A percentile compares a stretch with the other conserved stretches of the same genome.
phyloP scores from a whole-genome alignment of 2,888 invertebrate species.

The Eumerus sabulonum region DNA sequence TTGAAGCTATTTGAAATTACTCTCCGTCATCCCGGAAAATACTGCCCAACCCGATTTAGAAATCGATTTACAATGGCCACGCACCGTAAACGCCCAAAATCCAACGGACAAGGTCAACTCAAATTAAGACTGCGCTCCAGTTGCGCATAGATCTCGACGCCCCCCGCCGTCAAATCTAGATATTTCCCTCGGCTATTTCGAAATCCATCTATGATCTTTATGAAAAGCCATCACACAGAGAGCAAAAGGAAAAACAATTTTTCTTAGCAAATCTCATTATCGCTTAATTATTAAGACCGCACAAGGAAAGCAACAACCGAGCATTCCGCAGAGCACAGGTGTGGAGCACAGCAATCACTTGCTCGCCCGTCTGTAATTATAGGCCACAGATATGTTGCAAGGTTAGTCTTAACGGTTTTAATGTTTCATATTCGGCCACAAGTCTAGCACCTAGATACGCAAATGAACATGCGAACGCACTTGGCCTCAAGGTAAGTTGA shows the following conservation, averaged over 20 bases:
- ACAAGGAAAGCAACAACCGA: conserved; percentile 22
- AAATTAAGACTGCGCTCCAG: neutral
- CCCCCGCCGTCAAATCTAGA: no score
- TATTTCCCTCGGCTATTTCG: neutral
- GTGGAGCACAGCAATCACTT: conserved; percentile 26
- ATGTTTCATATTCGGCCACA: conserved; percentile 36
- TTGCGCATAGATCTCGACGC: neutral
- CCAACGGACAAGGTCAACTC: neutral
- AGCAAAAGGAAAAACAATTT: conserved; percentile 14
- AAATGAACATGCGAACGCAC: conserved; percentile 17
- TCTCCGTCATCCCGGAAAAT: no score
- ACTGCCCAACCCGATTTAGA: neutral
- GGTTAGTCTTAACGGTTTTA: conserved; percentile 55
- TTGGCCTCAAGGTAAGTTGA: conserved; percentile 24
- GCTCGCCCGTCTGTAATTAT: conserved; percentile 26
- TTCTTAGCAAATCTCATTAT: conserved; percentile 39
- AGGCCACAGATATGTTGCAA: conserved; percentile 52
- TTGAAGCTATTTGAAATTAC: no score
- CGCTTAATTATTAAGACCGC: conserved; percentile 46
- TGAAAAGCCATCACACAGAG: neutral
- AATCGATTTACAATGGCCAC: neutral
- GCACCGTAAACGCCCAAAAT: neutral
- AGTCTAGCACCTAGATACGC: no score
- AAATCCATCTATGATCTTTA: neutral
- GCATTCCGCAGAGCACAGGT: neutral